Base-by-base conservation (phyloP, 2,797 vertebrate genomes). In the Bovichtus variegatus region DNA sequence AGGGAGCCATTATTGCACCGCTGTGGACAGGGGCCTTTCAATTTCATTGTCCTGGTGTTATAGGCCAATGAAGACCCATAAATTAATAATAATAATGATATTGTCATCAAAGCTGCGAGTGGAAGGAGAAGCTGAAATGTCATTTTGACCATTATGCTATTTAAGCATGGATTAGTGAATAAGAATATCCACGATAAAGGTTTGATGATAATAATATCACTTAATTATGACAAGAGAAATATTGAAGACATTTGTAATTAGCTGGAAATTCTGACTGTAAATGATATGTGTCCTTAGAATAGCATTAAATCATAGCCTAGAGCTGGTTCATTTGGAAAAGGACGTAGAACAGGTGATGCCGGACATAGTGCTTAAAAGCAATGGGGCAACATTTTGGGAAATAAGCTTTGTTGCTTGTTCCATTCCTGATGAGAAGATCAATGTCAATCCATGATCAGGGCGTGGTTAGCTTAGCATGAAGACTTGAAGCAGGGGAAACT, bases 1-100 rank as follows among this genome's bases (percentile, higher is more conserved):
- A 94, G 92, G 93, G 93, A 92, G 91, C 93, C 89, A 95, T 97
- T 95, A 95, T 94, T 94, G 94, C 82, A 79, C 86, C 19, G 40
- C 93, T 90, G 90, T 84, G 68, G 93, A 91, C 95, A 83, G 85
- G 74, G 92, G 94, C 94, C 81, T 92, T 93, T 93, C 88, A 89
- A 49, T 84, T 81, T 80, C 84, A 92, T 92, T 94, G 90, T 92
- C 80, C 87, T 53, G 72, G 16, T 78, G 69, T 83, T 75, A 69
- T 67, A 72, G 81, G 43, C 77, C 82, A 76, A 76, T 78, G 71
- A 89, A 68, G 81, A 84, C 57, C 66, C 61, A 82, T 69, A 88
- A 72, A 87, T 85, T 74, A 79, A 80, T 81, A 76, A 73, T 82
- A 73, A 82, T 77, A 51, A 87, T 53, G 61, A 74, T 74, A 71